Conservation (phyloP, 2,797 vertebrate genomes). For the Hydrocynus forskahlii region DNA sequence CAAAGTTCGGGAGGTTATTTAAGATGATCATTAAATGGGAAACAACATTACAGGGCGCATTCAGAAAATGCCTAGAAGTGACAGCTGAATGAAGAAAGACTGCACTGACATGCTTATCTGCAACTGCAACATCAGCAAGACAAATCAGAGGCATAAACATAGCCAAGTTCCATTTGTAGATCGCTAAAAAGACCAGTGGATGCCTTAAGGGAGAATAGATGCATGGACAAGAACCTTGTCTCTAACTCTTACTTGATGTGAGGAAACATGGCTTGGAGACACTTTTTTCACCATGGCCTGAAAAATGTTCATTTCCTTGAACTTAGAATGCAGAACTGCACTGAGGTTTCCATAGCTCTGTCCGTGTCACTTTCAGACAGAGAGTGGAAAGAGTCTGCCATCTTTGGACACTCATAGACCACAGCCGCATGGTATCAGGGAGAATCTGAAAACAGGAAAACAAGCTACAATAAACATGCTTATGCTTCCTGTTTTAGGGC, state of each 20-base stretch:
- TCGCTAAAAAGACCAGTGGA: neutral
- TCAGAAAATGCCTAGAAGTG: neutral
- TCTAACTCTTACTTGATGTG: neutral
- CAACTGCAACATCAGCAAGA: neutral
- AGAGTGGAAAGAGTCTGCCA: neutral
- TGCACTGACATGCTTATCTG: neutral
- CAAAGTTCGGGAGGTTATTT: neutral
- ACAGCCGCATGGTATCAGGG: constrained; percentile 69
- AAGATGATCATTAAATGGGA: too few relatives aligned
- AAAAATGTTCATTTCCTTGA: too few relatives aligned
- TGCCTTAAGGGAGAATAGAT: neutral
- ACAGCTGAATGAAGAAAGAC: neutral
- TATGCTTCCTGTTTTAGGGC: constrained; percentile 77
- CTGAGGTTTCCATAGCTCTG: neutral
- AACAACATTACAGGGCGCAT: neutral
- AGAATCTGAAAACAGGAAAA: constrained; percentile 83
- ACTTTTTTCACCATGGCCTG: neutral
- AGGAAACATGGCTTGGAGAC: neutral
- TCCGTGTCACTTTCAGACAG: neutral
- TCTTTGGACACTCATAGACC: constrained; percentile 42
- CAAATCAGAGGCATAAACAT: neutral
- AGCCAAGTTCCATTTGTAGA: neutral
- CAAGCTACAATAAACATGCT: constrained; percentile 79
- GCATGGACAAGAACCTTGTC: neutral
- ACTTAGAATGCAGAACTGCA: neutral